Evolutionary conservation across 2,113 vertebrate species (phyloP).

Genomic region (Acanthochromis polyacanthus): DNA sequence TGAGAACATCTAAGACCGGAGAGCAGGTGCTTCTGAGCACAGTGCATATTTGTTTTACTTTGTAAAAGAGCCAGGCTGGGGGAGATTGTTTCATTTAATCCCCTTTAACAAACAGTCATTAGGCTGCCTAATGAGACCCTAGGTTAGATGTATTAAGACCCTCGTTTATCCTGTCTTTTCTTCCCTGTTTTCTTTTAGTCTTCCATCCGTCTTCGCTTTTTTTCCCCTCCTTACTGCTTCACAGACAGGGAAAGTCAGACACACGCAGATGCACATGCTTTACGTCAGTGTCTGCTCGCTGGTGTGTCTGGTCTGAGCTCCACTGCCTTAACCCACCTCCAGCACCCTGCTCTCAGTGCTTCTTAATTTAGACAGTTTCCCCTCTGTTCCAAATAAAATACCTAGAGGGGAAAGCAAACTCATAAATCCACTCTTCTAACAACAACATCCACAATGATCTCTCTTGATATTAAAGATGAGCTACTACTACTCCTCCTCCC

Average conservation of each 20-base stretch:
- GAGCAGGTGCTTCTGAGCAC: conserved; percentile 79
- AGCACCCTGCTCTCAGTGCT: conserved; percentile 14
- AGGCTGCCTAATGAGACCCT: conserved; percentile 76
- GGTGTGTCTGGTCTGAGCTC: conserved; percentile 49
- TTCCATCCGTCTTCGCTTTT: conserved; percentile 20
- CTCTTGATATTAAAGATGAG: conserved; percentile 62
- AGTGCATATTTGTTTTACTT: conserved; percentile 77
- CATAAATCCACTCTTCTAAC: conserved; percentile 64
- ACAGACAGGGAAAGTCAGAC: conserved; percentile 21
- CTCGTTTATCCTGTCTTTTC: conserved; percentile 62
- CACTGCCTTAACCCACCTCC: conserved; percentile 14
- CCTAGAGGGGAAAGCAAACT: conserved; percentile 34
- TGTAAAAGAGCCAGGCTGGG: conserved; percentile 66
- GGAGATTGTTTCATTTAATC: conserved; percentile 68
- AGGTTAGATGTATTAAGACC: conserved; percentile 63
- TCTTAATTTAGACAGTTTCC: conserved; percentile 57
- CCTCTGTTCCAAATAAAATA: conserved; percentile 69
- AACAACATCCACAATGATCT: conserved; percentile 62
- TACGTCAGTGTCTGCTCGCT: conserved; percentile 41
- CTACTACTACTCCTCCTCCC: conserved; percentile 38
- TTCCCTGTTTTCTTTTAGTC: conserved; percentile 19
- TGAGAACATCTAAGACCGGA: conserved; percentile 55
- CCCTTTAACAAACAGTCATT: conserved; percentile 75
- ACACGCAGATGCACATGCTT: conserved; percentile 29
- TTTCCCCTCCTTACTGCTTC: conserved; percentile 14